Evolutionary conservation across 1,140 invertebrate genomes (phyloP).

Genomic region (Ceratitis capitata): DNA sequence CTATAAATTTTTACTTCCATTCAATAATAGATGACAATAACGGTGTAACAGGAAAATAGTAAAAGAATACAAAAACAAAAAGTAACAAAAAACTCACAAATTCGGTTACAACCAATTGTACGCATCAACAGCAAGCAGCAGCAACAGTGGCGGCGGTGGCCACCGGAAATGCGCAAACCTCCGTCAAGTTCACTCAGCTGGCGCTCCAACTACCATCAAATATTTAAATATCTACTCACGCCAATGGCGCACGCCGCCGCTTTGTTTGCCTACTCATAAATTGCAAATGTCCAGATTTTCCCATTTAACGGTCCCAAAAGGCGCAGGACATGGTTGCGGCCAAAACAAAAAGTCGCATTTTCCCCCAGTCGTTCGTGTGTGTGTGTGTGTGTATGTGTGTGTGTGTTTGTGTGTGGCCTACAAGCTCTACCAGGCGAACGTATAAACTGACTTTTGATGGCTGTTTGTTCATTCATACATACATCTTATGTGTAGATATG

Average conservation of each 20-base stretch:
- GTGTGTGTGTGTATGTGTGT: too few relatives aligned
- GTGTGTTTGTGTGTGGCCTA: too few relatives aligned
- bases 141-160: too few relatives aligned
- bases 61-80: neutral
- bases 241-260: neutral
- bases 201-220: neutral
- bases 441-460: neutral
- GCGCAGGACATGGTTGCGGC: neutral
- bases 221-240: neutral
- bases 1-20: conserved; percentile 25
- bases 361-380: neutral
- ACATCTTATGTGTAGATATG: neutral
- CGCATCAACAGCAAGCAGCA: too few relatives aligned
- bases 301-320: conserved; percentile 2
- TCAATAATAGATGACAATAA: conserved; percentile 30
- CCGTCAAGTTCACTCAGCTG: neutral
- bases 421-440: neutral
- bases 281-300: conserved; percentile 26
- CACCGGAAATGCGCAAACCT: neutral
- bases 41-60: too few relatives aligned
- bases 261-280: conserved; percentile 34
- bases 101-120: neutral
- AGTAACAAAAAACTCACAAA: neutral
- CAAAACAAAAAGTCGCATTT: neutral
- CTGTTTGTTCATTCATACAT: too few relatives aligned